Conservation (phyloP, 1,140 invertebrate species). For the Nomia melanderi region DNA sequence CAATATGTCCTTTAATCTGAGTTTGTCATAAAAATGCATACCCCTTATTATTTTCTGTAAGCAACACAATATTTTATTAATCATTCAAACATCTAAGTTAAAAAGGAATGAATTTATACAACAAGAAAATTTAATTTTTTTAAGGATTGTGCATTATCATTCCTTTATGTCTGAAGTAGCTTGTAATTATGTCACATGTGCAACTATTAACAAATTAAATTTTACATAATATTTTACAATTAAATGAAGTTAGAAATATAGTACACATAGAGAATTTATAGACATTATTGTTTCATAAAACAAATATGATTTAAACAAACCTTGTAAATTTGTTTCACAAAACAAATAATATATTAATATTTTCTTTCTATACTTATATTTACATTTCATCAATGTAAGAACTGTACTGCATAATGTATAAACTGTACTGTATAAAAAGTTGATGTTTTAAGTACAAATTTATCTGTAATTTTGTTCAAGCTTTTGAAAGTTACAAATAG, state of each 20-base stretch:
- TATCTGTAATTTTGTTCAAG: neutral
- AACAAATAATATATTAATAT: too few relatives aligned
- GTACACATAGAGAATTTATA: neutral
- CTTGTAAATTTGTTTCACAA: neutral
- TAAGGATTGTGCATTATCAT: neutral
- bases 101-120: neutral
- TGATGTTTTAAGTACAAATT: neutral
- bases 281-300: neutral
- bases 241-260: neutral
- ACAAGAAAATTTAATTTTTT: neutral
- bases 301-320: neutral
- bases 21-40: conserved; percentile 21
- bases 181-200: neutral
- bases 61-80: neutral
- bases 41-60: neutral
- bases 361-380: neutral
- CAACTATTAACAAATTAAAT: neutral
- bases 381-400: neutral
- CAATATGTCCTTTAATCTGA: neutral
- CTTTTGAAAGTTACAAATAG: too few relatives aligned
- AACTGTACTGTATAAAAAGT: neutral
- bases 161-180: neutral
- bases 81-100: too few relatives aligned
- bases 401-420: neutral
- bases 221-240: neutral